A percentile compares a stretch with the other conserved stretches of the same genome.
phyloP scores from a whole-genome alignment of 2,888 invertebrate genomes.

The Campoplex capitator region DNA sequence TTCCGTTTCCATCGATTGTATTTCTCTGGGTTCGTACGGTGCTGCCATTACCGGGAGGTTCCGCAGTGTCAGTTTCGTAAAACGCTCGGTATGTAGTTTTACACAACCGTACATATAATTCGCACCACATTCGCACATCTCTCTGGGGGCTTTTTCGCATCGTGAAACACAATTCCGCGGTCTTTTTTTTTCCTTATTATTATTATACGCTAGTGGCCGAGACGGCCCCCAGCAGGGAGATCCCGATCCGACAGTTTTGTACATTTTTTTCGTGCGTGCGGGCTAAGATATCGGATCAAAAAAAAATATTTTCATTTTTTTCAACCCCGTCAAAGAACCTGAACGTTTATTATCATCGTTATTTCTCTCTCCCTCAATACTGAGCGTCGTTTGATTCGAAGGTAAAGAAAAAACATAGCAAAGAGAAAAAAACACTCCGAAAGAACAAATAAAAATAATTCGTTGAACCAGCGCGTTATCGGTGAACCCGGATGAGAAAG shows the following conservation, averaged over 20 bases:
- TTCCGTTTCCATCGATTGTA: background rate
- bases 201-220: constrained; percentile 57
- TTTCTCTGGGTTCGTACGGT: constrained; percentile 27
- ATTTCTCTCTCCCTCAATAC: background rate
- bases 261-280: constrained; percentile 71
- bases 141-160: constrained; percentile 40
- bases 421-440: constrained; percentile 7
- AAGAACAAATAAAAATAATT: constrained; percentile 30
- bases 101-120: constrained; percentile 14
- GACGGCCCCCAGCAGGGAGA: constrained; percentile 47
- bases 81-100: constrained; percentile 4
- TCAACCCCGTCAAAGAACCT: constrained; percentile 19
- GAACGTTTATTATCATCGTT: constrained; percentile 15
- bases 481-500: constrained; percentile 61
- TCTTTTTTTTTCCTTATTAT: constrained; percentile 37
- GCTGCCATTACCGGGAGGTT: constrained; percentile 40
- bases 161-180: constrained; percentile 53
- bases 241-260: constrained; percentile 69
- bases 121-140: constrained; percentile 36
- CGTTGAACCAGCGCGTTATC: constrained; percentile 33
- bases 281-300: constrained; percentile 64
- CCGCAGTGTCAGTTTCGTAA: constrained; percentile 31
- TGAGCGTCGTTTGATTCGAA: constrained; percentile 5
- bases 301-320: constrained; percentile 3
- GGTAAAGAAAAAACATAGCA: background rate